Evolutionary conservation across 2,113 vertebrate species (phyloP).

Genomic region (Gambusia affinis): DNA sequence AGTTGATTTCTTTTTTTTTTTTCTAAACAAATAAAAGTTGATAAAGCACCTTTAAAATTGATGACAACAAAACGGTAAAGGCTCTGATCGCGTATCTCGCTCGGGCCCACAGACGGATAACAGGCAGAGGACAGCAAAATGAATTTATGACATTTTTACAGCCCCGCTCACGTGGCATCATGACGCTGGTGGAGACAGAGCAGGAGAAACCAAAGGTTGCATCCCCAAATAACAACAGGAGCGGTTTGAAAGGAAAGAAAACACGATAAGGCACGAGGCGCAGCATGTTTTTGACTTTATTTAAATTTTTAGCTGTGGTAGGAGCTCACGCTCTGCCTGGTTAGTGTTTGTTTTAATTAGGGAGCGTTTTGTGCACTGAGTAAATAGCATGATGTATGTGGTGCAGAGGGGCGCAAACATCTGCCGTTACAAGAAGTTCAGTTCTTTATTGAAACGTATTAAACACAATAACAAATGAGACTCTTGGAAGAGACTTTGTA

Average conservation of each 20-base stretch:
- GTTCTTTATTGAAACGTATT: background rate
- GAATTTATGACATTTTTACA: background rate
- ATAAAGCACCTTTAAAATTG: too few relatives aligned
- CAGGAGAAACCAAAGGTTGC: background rate
- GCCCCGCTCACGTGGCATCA: background rate
- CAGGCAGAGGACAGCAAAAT: background rate
- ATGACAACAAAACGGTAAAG: too few relatives aligned
- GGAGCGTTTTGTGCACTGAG: too few relatives aligned
- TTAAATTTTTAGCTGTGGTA: background rate
- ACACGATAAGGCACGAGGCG: background rate
- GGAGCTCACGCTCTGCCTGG: background rate
- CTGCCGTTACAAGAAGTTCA: background rate
- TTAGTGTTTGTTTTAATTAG: too few relatives aligned
- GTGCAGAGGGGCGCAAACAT: background rate
- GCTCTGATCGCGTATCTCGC: background rate
- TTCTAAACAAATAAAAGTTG: too few relatives aligned
- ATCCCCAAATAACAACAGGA: too few relatives aligned
- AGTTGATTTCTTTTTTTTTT: too few relatives aligned
- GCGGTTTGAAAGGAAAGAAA: background rate
- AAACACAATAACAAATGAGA: background rate
- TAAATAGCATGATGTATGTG: background rate
- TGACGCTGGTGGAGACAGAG: background rate
- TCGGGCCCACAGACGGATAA: background rate
- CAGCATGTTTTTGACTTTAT: background rate
- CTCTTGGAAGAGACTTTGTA: background rate